phyloP scores from a whole-genome alignment of 2,888 invertebrate genomes.

The Amblyjoppa fuscipennis region DNA sequence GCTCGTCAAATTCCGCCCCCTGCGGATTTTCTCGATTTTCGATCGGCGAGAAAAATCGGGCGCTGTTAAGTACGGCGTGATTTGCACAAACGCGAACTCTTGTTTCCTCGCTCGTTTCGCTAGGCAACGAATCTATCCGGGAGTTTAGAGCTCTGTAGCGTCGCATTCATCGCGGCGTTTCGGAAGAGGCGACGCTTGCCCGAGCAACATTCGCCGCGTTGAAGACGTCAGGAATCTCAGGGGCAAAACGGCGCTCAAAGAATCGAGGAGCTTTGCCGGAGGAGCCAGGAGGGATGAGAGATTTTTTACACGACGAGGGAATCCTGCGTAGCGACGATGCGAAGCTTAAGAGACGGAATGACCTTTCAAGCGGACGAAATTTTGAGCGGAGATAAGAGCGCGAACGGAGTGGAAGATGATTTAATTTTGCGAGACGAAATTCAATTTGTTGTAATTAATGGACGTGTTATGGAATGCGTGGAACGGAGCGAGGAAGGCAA shows the following conservation, averaged over 20 bases:
- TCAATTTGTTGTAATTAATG: neutral
- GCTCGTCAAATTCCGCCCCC: no score
- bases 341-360: neutral
- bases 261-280: neutral
- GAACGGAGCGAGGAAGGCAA: no score
- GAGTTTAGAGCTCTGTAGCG: neutral
- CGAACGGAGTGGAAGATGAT: neutral
- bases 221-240: neutral
- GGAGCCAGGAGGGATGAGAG: neutral
- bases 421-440: neutral
- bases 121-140: neutral
- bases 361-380: neutral
- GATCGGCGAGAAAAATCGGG: neutral
- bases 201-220: neutral
- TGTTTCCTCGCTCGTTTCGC: neutral
- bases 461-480: no score
- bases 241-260: neutral
- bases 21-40: no score
- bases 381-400: neutral
- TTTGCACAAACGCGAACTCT: neutral
- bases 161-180: neutral
- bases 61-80: neutral
- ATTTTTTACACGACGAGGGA: neutral
- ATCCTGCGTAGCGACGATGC: neutral
- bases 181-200: neutral